Percentiles rank a stretch among this genome's conserved stretches.
Conservation (phyloP, 2,888 invertebrate genomes). For the Limnephilus auricula region DNA sequence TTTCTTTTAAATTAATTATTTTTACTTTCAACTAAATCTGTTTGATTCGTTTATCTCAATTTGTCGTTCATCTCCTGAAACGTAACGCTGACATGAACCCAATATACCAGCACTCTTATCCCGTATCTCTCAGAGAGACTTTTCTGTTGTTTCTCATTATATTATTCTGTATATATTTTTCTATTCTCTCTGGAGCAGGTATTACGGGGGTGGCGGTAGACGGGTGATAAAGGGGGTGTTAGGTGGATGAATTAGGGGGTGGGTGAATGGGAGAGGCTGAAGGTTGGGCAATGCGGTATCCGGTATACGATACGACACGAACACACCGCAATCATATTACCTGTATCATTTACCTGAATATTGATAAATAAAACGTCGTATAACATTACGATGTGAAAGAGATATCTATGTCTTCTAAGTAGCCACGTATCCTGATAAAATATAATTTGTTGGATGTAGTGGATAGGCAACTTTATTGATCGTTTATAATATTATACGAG, state of each 20-base stretch:
- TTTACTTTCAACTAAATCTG: background rate
- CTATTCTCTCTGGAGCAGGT: background rate
- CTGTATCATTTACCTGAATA: background rate
- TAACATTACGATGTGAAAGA: background rate
- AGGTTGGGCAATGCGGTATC: slow-evolving; percentile 2
- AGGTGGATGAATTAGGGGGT: background rate
- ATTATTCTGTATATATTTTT: background rate
- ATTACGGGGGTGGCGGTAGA: background rate
- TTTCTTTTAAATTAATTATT: too few relatives aligned
- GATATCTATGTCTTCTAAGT: background rate
- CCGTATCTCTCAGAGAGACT: background rate
- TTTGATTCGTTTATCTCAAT: background rate
- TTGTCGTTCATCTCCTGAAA: background rate
- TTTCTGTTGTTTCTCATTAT: background rate
- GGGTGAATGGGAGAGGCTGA: background rate
- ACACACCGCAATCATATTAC: slow-evolving; percentile 2
- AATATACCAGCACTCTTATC: background rate
- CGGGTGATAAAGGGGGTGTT: background rate
- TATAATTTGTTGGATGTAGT: background rate
- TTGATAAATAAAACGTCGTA: background rate
- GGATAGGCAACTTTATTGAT: background rate
- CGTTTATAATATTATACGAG: too few relatives aligned
- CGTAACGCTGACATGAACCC: background rate
- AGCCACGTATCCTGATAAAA: background rate
- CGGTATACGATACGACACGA: background rate